Evolutionary conservation across 2,888 invertebrate species (phyloP), one percentile per base, ranked within the genome.

Genomic region (Andricus curvator): DNA sequence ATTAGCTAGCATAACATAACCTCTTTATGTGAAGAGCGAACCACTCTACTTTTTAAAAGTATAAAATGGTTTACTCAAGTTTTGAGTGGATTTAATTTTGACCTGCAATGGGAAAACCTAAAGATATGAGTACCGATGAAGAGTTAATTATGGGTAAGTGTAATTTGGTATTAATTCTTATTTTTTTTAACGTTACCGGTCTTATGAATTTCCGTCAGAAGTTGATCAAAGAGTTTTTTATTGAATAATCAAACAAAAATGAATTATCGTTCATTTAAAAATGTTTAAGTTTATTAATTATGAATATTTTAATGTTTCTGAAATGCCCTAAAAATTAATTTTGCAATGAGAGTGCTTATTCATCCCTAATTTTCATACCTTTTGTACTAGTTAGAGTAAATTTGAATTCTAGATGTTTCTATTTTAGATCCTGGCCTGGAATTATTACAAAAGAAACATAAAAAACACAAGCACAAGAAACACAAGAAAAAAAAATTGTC

Each of bases 381-480:
- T 37, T 37, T 6, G 6, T 6, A 44, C 44, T 15, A 48, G 48
- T 17, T 17, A 17, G 1, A 66, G 13, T 37, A 11, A 13, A 33
- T 37, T 37, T 66, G 2, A 41, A 41, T 37, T 37, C 3, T 66
- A 66, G 4, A 66, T 66, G 20, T 48, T 17, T 13, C 20, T 1
- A 29, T 74, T 74, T 3, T 20, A 74, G 74, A 74, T 29, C 56
- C 74, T n/a, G 33, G 33, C 29, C 20, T 77, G 1, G 37, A 51
- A n/a, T 67, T 67, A 5, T 70, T 94, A 20, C 93, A 93, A 84
- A 95, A 95, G 88, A 94, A 94, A 83, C 95, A 95, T 87, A 95
- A 95, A 88, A 95, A 94, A 82, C 95, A 95, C 86, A 95, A 95
- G 87, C 95, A 95, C 86, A 95, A 95, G 83, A 93, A 93, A 88